phyloP scores from a whole-genome alignment of 1,140 invertebrate genomes.

The Drosophila bocki region DNA sequence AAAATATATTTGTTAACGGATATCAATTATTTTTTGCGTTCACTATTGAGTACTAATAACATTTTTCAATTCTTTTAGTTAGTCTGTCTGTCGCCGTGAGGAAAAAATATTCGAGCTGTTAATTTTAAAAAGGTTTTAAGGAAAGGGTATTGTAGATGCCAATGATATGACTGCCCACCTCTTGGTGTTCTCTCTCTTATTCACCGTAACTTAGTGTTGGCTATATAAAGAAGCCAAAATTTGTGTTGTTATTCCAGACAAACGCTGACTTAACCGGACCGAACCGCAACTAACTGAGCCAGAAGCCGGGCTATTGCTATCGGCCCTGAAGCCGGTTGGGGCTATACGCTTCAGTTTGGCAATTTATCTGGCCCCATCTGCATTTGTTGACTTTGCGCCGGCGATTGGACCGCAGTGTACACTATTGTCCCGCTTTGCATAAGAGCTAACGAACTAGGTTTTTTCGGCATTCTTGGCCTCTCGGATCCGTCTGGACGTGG shows the following conservation, averaged over 20 bases:
- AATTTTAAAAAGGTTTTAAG: background rate
- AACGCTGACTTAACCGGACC: slow-evolving; percentile 7
- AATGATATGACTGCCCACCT: slow-evolving; percentile 16
- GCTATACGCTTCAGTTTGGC: slow-evolving; percentile 63
- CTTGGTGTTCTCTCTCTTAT: slow-evolving; percentile 3
- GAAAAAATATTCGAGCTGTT: background rate
- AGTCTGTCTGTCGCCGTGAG: background rate
- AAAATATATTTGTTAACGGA: background rate
- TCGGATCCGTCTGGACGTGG: slow-evolving; percentile 16
- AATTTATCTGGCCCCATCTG: slow-evolving; percentile 77
- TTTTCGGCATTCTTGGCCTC: slow-evolving; percentile 57
- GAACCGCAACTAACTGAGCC: slow-evolving; percentile 14
- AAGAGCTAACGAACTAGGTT: slow-evolving; percentile 80
- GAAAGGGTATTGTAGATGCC: background rate
- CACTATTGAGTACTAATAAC: background rate
- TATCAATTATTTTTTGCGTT: background rate
- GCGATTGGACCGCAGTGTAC: slow-evolving; percentile 62
- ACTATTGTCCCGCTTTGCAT: slow-evolving; percentile 78
- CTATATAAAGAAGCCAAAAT: slow-evolving; percentile 27
- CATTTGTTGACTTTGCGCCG: slow-evolving; percentile 77
- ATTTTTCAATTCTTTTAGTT: background rate
- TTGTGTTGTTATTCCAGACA: slow-evolving; percentile 42
- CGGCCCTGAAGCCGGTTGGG: slow-evolving; percentile 31
- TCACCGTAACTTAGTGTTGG: slow-evolving; percentile 16
- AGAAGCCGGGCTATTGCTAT: slow-evolving; percentile 13